Evolutionary conservation across 2,113 vertebrate genomes (phyloP), one percentile per base, ranked within the genome.

Genomic region (Passer domesticus): DNA sequence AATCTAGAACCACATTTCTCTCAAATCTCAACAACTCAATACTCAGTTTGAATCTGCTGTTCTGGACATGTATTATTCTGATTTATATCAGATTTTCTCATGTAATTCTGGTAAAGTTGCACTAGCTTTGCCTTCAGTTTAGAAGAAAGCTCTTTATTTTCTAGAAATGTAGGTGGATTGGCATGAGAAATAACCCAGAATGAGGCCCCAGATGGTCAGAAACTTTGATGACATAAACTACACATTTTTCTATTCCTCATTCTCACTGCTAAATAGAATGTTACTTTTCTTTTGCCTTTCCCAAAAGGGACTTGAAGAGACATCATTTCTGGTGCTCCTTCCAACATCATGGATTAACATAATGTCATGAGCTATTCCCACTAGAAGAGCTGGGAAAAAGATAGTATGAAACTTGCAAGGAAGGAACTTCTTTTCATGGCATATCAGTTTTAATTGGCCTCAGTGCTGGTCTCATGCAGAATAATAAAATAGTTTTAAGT

Each of bases 121-220:
- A 17, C 39, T 89, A 76, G 28, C 60, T 96, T 92, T 92, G 49
- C 52, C 69, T 63, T 2, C 9, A 77, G 27, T 87, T 91, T 70
- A 75, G 37, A 92, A 84, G 67, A 25, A 78, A 69, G 66, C 11
- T 93, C 56, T 83, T 80, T 58, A 49, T 95, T 86, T 79, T 64
- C 76, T 86, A 78, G 83, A 93, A 93, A 90, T 90, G 60, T 88
- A 93, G 86, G 92, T 90, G 80, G 87, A 87, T 72, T 95, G 92
- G 90, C 93, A 94, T 75, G 27, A 84, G 83, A 89, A 90, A 44
- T 64, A 96, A 90, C 56, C 86, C 90, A 94, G 85, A 94, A 94
- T 92, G 90, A 58, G 94, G 80, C 89, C 83, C 87, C 93, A 96
- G 94, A 93, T 95, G 94, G 95, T 80, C 90, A 95, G 91, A 90